Evolutionary conservation across 2,888 invertebrate genomes (phyloP), one percentile per base, ranked within the genome.

Genomic region (Sinhomidia bicolor): DNA sequence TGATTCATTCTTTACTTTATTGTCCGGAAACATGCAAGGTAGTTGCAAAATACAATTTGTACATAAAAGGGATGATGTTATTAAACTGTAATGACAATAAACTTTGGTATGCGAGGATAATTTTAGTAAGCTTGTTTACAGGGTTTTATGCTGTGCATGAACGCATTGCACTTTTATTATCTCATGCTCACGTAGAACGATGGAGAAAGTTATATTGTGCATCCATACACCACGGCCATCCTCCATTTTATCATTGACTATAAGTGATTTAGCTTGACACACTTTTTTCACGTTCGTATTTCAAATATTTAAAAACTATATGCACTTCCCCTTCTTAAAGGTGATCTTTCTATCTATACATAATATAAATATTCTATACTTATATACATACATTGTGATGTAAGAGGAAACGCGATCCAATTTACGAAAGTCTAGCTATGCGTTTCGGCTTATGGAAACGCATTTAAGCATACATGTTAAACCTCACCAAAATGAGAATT

Each of bases 211-310:
- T 6, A 2, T 10, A 60, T 26, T 26, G 14, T 26, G 26, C 60
- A 10, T n/a, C 60, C 1, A 23, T 12, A 0, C 6, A 0, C 60
- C 20, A 54, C 20, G 2, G 54, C 17, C 20, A 54, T 32, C 65
- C n/a, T n/a, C n/a, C n/a, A n/a, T n/a, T n/a, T n/a, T n/a, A 32
- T 41, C n/a, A 47, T n/a, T n/a, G n/a, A n/a, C n/a, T 1, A 20
- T 32, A 32, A 41, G 41, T 68, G 29, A 65, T 32, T 65, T 68
- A 20, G 14, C 20, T 68, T 68, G 68, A 68, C 68, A 68, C 68
- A 68, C 68, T 68, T 68, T 68, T 65, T 26, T 68, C 68, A 41
- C 36, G 17, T 41, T 7, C 17, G 14, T 32, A 47, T 9, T 14
- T 10, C 44, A 47, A 47, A 47, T 47, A 36, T 36, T 36, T 36